phyloP scores from a whole-genome alignment of 1,140 invertebrate genomes.

The Ooceraea biroi region DNA sequence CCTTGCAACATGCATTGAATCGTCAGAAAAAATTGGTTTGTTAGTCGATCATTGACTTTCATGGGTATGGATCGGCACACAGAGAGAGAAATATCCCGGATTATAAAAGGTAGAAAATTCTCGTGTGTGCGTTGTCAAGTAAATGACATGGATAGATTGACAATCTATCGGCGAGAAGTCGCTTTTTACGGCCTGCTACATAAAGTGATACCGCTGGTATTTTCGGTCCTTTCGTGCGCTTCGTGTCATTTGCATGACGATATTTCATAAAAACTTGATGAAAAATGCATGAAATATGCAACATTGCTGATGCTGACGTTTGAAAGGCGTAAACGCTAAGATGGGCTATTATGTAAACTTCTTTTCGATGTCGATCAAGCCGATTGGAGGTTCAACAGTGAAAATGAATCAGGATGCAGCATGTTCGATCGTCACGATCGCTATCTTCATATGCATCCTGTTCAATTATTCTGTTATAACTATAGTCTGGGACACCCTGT shows the following conservation, averaged over 20 bases:
- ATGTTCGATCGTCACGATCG: background rate
- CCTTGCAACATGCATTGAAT: slow-evolving; percentile 18
- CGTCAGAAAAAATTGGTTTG: background rate
- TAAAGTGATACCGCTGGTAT: slow-evolving; percentile 49
- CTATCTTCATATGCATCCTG: background rate
- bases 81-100: slow-evolving; percentile 26
- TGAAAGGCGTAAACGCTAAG: slow-evolving; percentile 46
- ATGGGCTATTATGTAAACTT: slow-evolving; percentile 37
- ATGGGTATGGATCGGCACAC: background rate
- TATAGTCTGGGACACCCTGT: no score
- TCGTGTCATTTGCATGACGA: slow-evolving; percentile 46
- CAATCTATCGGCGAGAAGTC: slow-evolving; percentile 48
- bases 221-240: slow-evolving; percentile 45
- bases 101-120: slow-evolving; percentile 31
- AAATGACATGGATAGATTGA: slow-evolving; percentile 57
- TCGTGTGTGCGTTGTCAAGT: slow-evolving; percentile 27
- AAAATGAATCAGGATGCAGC: background rate
- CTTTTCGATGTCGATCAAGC: background rate
- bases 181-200: slow-evolving; percentile 51
- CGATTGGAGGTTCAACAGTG: background rate
- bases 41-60: slow-evolving; percentile 28
- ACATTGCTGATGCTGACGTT: slow-evolving; percentile 43
- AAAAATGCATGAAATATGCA: slow-evolving; percentile 67
- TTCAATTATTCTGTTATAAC: background rate
- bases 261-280: slow-evolving; percentile 62